These are phyloP conservation scores for Poeciliopsis presidionis DNA, from an alignment of 2,797 vertebrate species.

Conservation along the genomic window DNA sequence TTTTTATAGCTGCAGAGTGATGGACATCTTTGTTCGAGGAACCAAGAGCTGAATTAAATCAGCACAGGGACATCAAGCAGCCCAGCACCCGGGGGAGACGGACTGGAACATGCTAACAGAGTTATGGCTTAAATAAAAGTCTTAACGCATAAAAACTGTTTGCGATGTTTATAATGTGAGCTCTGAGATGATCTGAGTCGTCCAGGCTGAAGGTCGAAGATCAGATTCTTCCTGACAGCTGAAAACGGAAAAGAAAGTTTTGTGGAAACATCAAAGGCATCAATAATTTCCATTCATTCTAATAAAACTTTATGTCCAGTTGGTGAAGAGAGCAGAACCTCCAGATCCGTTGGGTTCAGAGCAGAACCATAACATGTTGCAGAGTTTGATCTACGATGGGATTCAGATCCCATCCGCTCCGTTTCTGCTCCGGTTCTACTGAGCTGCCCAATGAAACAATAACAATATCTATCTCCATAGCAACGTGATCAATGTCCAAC, in stretches of 20 bases:
- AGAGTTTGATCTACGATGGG: too few species aligned
- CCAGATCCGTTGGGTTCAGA: not conserved
- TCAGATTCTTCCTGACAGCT: constrained; percentile 40
- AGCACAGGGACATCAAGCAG: constrained; percentile 17
- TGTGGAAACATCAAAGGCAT: constrained; percentile 24
- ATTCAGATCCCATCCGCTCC: not conserved
- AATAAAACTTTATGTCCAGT: constrained; percentile 1
- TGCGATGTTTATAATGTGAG: constrained; percentile 19
- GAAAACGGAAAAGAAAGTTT: constrained; percentile 48
- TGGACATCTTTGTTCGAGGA: constrained; percentile 31
- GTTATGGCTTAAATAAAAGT: constrained; percentile 36
- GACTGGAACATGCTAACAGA: constrained; percentile 28
- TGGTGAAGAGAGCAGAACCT: not conserved
- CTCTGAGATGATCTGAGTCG: constrained; percentile 10
- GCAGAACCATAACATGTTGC: not conserved
- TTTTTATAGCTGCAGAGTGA: constrained; percentile 23
- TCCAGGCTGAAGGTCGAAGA: constrained; percentile 42
- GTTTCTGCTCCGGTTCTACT: not conserved
- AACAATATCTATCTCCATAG: too few species aligned
- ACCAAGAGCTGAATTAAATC: constrained; percentile 32
- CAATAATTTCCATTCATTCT: constrained; percentile 16
- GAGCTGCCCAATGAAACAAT: too few species aligned
- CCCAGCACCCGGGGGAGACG: constrained; percentile 6
- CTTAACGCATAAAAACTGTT: constrained; percentile 22
- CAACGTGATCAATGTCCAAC: too few species aligned